Evolutionary conservation across 2,888 invertebrate genomes (phyloP).

Genomic region (Drosophila prostipennis): DNA sequence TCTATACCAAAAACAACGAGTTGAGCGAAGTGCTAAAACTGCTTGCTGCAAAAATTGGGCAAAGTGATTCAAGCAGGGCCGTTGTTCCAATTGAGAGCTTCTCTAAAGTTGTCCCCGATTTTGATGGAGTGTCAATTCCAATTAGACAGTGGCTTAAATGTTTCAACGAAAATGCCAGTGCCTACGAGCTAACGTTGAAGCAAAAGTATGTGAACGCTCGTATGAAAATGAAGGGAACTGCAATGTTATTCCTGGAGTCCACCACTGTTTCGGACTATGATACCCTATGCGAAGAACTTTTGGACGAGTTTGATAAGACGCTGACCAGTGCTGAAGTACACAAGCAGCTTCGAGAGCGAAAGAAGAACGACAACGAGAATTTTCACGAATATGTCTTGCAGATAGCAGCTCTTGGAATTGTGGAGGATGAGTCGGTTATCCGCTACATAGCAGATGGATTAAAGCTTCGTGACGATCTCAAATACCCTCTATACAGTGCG

Average conservation of each 20-base stretch:
- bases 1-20: neutral
- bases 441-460: neutral
- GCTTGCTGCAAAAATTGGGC: neutral
- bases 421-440: conserved; percentile 2
- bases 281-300: neutral
- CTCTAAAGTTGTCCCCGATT: neutral
- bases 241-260: neutral
- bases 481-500: conserved; percentile 1
- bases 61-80: too few relatives aligned
- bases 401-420: neutral
- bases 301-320: neutral
- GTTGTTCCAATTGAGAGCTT: conserved; percentile 1
- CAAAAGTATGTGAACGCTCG: neutral
- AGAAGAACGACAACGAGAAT: neutral
- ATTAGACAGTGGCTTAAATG: neutral
- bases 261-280: neutral
- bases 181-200: neutral
- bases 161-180: neutral
- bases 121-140: neutral
- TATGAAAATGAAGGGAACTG: neutral
- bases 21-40: conserved; percentile 1
- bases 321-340: conserved; percentile 1
- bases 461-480: neutral
- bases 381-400: neutral
- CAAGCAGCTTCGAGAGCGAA: neutral